Evolutionary conservation across 2,113 vertebrate species (phyloP).

Genomic region (Nannospalax galili): DNA sequence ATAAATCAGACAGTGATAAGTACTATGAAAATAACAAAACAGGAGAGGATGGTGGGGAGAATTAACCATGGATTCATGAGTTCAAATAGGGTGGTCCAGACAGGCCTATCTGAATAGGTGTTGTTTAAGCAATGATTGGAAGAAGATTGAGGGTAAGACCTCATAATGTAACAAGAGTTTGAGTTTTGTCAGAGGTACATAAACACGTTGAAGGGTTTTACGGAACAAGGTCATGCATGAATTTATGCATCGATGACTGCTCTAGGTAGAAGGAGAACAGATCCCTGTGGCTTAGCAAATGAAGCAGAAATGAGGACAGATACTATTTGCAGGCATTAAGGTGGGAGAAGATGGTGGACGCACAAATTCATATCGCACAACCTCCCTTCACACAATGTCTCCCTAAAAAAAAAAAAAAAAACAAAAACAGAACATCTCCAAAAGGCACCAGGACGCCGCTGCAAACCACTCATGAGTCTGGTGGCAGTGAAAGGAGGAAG

Average conservation of each 20-base stretch:
- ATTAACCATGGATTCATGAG: neutral
- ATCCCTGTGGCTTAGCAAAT: neutral
- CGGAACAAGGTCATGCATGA: neutral
- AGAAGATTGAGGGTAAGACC: neutral
- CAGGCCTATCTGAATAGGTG: neutral
- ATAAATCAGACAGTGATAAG: neutral
- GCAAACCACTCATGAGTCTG: slow-evolving; percentile 74
- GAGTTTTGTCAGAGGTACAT: neutral
- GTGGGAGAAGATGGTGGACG: neutral
- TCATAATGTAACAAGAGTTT: neutral
- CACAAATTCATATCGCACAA: neutral
- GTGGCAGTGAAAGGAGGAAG: neutral
- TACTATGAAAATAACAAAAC: neutral
- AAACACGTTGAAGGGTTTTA: neutral
- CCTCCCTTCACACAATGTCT: slow-evolving; percentile 13
- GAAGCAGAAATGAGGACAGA: neutral
- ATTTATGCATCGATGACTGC: neutral
- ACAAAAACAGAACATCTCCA: slow-evolving; percentile 70
- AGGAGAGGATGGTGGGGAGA: neutral
- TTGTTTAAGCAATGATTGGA: neutral
- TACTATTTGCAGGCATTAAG: neutral
- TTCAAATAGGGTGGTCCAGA: neutral
- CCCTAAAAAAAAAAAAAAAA: slow-evolving; percentile 72
- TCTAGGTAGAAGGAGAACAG: neutral
- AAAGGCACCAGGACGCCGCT: slow-evolving; percentile 64